Conservation (phyloP, 2,797 vertebrate genomes). For the Antrozous pallidus region DNA sequence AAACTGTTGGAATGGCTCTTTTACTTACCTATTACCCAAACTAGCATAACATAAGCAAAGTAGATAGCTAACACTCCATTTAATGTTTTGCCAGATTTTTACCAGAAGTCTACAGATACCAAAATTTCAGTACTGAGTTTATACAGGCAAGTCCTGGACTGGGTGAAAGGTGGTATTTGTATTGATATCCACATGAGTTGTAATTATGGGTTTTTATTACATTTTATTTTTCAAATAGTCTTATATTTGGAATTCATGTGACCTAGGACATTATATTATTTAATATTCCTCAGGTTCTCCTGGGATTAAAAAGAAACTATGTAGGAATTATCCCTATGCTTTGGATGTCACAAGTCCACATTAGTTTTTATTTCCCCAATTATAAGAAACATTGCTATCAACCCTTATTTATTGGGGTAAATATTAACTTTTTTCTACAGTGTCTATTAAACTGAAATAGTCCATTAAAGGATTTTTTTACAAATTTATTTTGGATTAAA, state of each 20-base stretch:
- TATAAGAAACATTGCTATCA: slow-evolving; percentile 65
- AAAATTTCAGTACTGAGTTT: slow-evolving; percentile 80
- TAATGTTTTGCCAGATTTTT: slow-evolving; percentile 79
- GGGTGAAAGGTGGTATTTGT: slow-evolving; percentile 72
- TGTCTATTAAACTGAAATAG: slow-evolving; percentile 70
- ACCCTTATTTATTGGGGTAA: slow-evolving; percentile 70
- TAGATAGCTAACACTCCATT: slow-evolving; percentile 77
- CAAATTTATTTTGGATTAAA: slow-evolving; percentile 81
- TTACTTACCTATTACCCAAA: slow-evolving; percentile 82
- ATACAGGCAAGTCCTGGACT: slow-evolving; percentile 82
- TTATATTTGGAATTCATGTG: slow-evolving; percentile 62
- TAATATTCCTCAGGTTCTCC: slow-evolving; percentile 47
- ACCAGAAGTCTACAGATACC: slow-evolving; percentile 79
- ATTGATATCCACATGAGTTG: slow-evolving; percentile 74
- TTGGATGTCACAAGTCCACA: slow-evolving; percentile 16
- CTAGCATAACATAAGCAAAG: slow-evolving; percentile 78
- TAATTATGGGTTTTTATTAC: slow-evolving; percentile 79
- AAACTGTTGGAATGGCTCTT: slow-evolving; percentile 83
- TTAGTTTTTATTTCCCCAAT: slow-evolving; percentile 43
- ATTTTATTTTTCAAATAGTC: slow-evolving; percentile 76
- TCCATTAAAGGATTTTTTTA: slow-evolving; percentile 73
- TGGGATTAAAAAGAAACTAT: background rate
- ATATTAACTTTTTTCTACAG: slow-evolving; percentile 70
- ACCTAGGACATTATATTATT: slow-evolving; percentile 68
- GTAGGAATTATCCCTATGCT: background rate